phyloP scores from a whole-genome alignment of 2,888 invertebrate genomes.

The Matsumyia berberina region DNA sequence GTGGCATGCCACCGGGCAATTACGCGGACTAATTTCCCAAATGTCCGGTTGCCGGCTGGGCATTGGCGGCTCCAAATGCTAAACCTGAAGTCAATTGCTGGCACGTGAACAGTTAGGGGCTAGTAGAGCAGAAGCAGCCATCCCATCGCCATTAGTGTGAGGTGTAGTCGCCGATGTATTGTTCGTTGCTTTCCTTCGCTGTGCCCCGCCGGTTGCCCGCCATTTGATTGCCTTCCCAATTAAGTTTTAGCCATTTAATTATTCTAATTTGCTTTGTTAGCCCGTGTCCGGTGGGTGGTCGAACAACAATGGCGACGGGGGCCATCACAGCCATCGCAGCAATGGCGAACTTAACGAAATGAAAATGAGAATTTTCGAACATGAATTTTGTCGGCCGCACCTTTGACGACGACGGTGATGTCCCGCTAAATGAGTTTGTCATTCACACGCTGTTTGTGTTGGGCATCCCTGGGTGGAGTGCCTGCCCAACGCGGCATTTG shows the following conservation, averaged over 20 bases:
- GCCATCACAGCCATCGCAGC: conserved; percentile 15
- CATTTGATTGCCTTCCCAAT: conserved; percentile 79
- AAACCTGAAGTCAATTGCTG: conserved; percentile 64
- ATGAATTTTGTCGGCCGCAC: conserved; percentile 72
- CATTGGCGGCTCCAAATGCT: conserved; percentile 54
- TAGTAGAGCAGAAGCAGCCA: conserved; percentile 36
- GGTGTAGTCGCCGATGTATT: conserved; percentile 49
- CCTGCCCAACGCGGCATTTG: conserved; percentile 62
- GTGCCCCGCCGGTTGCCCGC: conserved; percentile 22
- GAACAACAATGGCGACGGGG: conserved; percentile 56
- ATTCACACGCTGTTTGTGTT: conserved; percentile 60
- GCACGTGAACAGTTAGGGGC: conserved; percentile 51
- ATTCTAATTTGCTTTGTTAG: conserved; percentile 80
- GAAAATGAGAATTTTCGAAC: conserved; percentile 64
- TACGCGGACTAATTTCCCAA: conserved; percentile 77
- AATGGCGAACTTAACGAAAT: conserved; percentile 62
- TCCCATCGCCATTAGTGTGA: conserved; percentile 40
- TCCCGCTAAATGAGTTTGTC: conserved; percentile 71
- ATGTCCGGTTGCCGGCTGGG: conserved; percentile 59
- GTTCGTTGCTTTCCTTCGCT: not conserved
- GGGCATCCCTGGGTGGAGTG: conserved; percentile 37
- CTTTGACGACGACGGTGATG: conserved; percentile 56
- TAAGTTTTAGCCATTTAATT: conserved; percentile 83
- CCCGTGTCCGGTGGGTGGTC: not conserved
- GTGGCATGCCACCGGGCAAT: conserved; percentile 82